These are phyloP conservation scores for Tursiops truncatus DNA, from an alignment of 2,113 vertebrate genomes.

Conservation along the genomic window DNA sequence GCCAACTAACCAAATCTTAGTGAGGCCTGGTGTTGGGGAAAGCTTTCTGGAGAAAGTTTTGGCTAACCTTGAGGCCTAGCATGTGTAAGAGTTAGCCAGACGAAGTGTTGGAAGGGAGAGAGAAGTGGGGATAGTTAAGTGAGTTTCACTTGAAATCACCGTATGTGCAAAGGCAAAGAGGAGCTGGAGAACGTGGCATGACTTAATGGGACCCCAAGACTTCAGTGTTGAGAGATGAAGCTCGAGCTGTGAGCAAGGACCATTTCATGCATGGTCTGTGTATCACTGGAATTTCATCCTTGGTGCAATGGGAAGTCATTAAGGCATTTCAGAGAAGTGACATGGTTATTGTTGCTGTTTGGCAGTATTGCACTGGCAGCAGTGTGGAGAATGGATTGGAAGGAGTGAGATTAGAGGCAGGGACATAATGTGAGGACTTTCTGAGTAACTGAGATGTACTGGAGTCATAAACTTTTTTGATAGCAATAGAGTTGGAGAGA, in stretches of 20 bases:
- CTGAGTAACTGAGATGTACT: conserved; percentile 15
- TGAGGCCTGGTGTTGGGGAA: background rate
- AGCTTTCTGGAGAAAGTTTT: conserved; percentile 5
- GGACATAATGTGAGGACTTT: conserved; percentile 9
- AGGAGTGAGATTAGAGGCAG: conserved; percentile 14
- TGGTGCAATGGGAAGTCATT: background rate
- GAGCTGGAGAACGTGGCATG: background rate
- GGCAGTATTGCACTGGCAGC: background rate
- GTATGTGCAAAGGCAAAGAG: background rate
- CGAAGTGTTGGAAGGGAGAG: background rate
- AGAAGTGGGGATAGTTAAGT: background rate
- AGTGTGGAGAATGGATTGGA: background rate
- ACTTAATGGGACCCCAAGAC: background rate
- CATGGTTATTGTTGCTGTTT: background rate
- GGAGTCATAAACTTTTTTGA: background rate
- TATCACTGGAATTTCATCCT: background rate
- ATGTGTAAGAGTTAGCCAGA: background rate
- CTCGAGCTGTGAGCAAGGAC: background rate
- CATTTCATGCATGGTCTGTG: background rate
- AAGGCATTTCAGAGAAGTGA: conserved; percentile 8
- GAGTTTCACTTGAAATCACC: background rate
- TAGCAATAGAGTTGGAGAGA: background rate
- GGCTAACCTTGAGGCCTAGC: background rate
- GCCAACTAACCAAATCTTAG: background rate
- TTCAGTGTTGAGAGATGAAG: background rate